Conservation (phyloP, 2,888 invertebrate genomes). For the Anorthoa munda region DNA sequence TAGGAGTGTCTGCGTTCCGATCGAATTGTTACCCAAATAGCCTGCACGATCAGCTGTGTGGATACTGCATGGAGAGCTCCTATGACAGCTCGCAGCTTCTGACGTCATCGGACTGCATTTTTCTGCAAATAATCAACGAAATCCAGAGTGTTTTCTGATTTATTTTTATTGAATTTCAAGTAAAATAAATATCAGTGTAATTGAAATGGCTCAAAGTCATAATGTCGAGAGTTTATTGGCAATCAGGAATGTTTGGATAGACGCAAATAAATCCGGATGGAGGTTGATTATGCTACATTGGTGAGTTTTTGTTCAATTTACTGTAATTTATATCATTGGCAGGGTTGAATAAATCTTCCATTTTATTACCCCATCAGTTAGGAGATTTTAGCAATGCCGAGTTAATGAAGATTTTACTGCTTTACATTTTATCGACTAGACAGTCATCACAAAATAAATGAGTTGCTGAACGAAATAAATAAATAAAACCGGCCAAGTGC, state of each 20-base stretch:
- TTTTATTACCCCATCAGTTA: slow-evolving; percentile 14
- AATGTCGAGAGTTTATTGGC: slow-evolving; percentile 62
- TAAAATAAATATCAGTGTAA: slow-evolving; percentile 44
- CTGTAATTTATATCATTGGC: slow-evolving; percentile 37
- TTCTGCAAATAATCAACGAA: slow-evolving; percentile 31
- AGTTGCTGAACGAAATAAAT: background rate
- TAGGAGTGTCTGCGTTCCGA: slow-evolving; percentile 83
- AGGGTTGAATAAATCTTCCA: slow-evolving; percentile 20
- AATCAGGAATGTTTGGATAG: slow-evolving; percentile 42
- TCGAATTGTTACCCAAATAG: slow-evolving; percentile 80
- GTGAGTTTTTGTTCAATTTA: slow-evolving; percentile 26
- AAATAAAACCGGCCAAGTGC: no score
- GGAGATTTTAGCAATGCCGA: slow-evolving; percentile 7
- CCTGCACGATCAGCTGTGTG: slow-evolving; percentile 75
- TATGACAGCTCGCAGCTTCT: slow-evolving; percentile 20
- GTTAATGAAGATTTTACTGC: background rate
- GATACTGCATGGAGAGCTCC: slow-evolving; percentile 67
- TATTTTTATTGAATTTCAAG: slow-evolving; percentile 35
- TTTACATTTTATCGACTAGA: background rate
- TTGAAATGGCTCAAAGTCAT: slow-evolving; percentile 56
- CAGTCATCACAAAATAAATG: background rate
- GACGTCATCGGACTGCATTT: slow-evolving; percentile 45
- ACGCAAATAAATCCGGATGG: slow-evolving; percentile 51
- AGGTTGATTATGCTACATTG: slow-evolving; percentile 22
- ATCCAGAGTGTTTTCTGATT: slow-evolving; percentile 26